Base-by-base conservation (phyloP, 2,797 vertebrate genomes). In the Falco naumanni region DNA sequence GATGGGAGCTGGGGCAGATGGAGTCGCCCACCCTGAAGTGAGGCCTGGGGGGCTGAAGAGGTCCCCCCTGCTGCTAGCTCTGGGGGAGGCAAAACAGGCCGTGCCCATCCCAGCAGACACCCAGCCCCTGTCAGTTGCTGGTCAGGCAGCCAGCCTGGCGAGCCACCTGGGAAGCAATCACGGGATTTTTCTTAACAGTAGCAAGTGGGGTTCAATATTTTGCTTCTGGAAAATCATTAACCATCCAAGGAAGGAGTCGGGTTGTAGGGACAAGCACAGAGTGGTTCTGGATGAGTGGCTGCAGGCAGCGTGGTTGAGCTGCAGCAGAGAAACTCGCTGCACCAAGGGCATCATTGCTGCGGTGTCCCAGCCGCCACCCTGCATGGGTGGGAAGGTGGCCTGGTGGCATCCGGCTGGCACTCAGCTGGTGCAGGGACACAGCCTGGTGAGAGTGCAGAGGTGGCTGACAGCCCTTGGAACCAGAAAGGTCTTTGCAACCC, bases 81-180 rank as follows among this genome's bases (percentile, higher is more conserved):
- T 6, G 16, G 34, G 41, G 2, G 19, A 39, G 21, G 63, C 19
- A 13, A n/a, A 47, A 39, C 1, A 15, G 41, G 29, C 69, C 0
- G 3, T 41, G 41, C 41, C 43, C 75, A 21, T 14, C 65, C 48
- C 51, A 22, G 59, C 29, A 25, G 37, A 51, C 16, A 47, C 20
- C 33, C 1, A 9, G 29, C 18, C 28, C 21, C 4, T 2, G 0
- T 5, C 24, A 33, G 25, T 39, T 45, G 33, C 16, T 24, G 19
- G 43, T 43, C 20, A 5, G 47, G 64, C 4, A 13, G 41, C 12
- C 37, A 14, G 28, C 5, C 4, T 14, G 29, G n/a, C 45, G 37
- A 65, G 39, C 22, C 18, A 1, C 3, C 19, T 2, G 8, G 80
- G 70, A 50, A 66, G 85, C 3, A 10, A 9, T 34, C n/a, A 1